Evolutionary conservation across 2,797 vertebrate species (phyloP).

Genomic region (Brachyalestes nurse): DNA sequence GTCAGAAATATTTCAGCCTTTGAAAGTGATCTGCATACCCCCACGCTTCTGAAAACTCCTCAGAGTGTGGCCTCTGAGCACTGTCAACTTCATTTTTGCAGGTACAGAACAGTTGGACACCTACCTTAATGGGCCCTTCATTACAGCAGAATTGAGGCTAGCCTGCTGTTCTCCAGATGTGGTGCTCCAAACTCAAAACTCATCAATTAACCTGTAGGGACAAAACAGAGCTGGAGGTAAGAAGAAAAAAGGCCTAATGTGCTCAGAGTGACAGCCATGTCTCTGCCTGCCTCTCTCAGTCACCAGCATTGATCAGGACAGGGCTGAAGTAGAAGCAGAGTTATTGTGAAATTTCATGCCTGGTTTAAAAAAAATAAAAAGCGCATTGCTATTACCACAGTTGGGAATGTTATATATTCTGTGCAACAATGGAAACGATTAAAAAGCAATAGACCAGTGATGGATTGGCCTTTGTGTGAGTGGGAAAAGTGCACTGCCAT

Average conservation of each 20-base stretch:
- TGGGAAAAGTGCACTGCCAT: constrained; percentile 41
- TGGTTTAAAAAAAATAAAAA: constrained; percentile 15
- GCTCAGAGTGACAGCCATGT: constrained; percentile 36
- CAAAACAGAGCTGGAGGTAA: constrained; percentile 36
- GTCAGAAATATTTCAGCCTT: constrained; percentile 46
- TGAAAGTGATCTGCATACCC: constrained; percentile 42
- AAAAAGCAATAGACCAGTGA: constrained; percentile 44
- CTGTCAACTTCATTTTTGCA: constrained; percentile 10
- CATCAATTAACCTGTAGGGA: constrained; percentile 51
- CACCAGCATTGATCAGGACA: constrained; percentile 36
- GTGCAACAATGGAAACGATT: constrained; percentile 32
- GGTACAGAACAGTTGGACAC: constrained; percentile 45
- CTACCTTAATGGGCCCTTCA: constrained; percentile 34
- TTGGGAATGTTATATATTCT: constrained; percentile 44
- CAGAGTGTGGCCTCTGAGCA: neutral
- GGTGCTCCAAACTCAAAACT: constrained; percentile 34
- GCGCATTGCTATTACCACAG: constrained; percentile 37
- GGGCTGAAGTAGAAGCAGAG: constrained; percentile 18
- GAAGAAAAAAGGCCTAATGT: constrained; percentile 29
- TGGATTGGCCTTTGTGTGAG: constrained; percentile 41
- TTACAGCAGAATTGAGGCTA: constrained; percentile 33
- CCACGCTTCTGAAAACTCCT: constrained; percentile 21
- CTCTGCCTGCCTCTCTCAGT: constrained; percentile 29
- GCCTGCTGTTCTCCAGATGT: constrained; percentile 57
- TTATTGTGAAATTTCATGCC: constrained; percentile 42